A percentile compares a stretch with the other conserved stretches of the same genome.
These are phyloP conservation scores for Euwallacea fornicatus DNA, from an alignment of 1,140 invertebrate genomes.

Conservation along the genomic window DNA sequence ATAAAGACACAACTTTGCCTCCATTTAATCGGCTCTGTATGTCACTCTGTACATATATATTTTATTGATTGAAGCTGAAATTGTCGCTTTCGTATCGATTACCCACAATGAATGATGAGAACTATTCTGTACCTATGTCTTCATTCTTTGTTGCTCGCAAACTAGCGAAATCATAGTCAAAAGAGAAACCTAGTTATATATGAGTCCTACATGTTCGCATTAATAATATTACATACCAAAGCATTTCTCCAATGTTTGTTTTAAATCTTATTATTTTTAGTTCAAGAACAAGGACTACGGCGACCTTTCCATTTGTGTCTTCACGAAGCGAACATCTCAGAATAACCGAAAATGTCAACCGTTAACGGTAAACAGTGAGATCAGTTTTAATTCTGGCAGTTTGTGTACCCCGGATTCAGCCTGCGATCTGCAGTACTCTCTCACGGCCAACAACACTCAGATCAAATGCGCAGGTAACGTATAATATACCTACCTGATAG, in stretches of 20 bases:
- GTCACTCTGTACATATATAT: too few species aligned
- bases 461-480: constrained; percentile 45
- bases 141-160: too few species aligned
- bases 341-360: constrained; percentile 42
- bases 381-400: constrained; percentile 44
- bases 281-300: constrained; percentile 43
- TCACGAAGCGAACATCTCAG: constrained; percentile 34
- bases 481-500: constrained; percentile 14
- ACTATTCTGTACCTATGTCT: too few species aligned
- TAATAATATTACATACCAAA: too few species aligned
- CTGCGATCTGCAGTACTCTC: constrained; percentile 43
- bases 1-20: too few species aligned
- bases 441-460: constrained; percentile 41
- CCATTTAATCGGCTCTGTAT: too few species aligned
- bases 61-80: too few species aligned
- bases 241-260: too few species aligned
- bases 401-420: constrained; percentile 40
- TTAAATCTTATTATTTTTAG: constrained; percentile 30
- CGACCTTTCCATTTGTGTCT: constrained; percentile 44
- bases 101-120: too few species aligned
- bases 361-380: constrained; percentile 46
- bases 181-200: too few species aligned
- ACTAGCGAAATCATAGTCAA: not conserved
- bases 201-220: too few species aligned
- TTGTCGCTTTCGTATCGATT: too few species aligned